phyloP scores from a whole-genome alignment of 2,888 invertebrate species.

The Chrysodeixis includens region DNA sequence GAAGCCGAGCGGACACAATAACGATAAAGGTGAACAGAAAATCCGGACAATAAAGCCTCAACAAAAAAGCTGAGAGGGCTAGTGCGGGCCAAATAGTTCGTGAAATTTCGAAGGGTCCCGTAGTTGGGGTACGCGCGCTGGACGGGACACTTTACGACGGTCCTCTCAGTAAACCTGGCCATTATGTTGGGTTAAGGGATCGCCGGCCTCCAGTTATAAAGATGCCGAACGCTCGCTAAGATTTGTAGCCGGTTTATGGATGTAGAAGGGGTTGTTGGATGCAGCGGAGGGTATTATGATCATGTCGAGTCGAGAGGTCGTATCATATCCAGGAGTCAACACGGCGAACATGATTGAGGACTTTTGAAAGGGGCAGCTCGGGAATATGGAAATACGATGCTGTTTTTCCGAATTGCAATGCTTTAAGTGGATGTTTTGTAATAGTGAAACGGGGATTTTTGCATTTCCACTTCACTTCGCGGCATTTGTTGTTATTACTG shows the following conservation, averaged over 20 bases:
- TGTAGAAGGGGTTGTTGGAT: slow-evolving; percentile 87
- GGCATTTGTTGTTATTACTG: slow-evolving; percentile 1
- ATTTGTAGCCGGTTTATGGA: slow-evolving; percentile 87
- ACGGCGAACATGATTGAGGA: slow-evolving; percentile 84
- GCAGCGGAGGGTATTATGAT: slow-evolving; percentile 85
- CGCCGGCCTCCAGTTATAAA: slow-evolving; percentile 86
- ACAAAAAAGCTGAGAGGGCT: slow-evolving; percentile 87
- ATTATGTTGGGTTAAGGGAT: slow-evolving; percentile 89
- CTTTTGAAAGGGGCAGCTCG: slow-evolving; percentile 75
- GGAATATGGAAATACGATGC: slow-evolving; percentile 71
- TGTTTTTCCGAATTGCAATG: slow-evolving; percentile 68
- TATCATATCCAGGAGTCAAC: slow-evolving; percentile 87
- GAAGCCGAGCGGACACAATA: slow-evolving; percentile 88
- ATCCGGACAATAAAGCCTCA: slow-evolving; percentile 88
- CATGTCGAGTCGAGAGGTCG: slow-evolving; percentile 86
- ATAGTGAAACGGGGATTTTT: slow-evolving; percentile 28
- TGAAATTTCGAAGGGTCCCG: slow-evolving; percentile 87
- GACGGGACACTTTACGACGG: slow-evolving; percentile 88
- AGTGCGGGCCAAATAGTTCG: slow-evolving; percentile 88
- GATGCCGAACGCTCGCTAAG: slow-evolving; percentile 86
- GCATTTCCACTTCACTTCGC: neutral
- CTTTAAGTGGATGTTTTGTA: slow-evolving; percentile 52
- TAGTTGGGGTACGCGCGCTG: slow-evolving; percentile 68
- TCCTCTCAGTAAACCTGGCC: slow-evolving; percentile 87
- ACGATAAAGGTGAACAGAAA: slow-evolving; percentile 88